Evolutionary conservation across 53 echinoderm and acorn worm species (phyloP), one percentile per base, ranked within the genome.

Genomic region (Luidia sarsii): DNA sequence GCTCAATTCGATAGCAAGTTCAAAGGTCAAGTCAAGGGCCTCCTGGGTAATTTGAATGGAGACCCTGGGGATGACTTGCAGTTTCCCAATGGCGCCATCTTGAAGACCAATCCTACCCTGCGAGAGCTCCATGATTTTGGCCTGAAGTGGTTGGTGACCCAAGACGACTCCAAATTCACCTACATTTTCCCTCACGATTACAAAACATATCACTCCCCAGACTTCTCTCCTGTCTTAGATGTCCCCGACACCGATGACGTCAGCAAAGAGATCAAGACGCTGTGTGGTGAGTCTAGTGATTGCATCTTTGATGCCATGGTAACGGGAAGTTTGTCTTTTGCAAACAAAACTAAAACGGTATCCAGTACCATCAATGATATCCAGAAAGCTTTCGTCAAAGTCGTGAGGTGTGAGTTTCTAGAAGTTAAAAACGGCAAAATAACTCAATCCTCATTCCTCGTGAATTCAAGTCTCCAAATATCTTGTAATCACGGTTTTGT

Each of bases 41-140:
- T 19, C 81, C 38, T 22, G 35, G 85, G 89, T 38, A 89, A 85
- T 29, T 68, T 85, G 6, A 89, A 89, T 51, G 89, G 68, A 39
- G 50, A 70, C 30, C 49, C 63, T 3, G 63, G 81, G 15, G 81
- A 87, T 21, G 87, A 87, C 30, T 71, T 87, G 25, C 52, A 54
- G 13, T 60, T 81, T 57, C 81, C 70, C 64, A 81, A 80, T 70
- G 80, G 81, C 0, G 45, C 80, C 8, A 16, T 57, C 19, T 11
- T 87, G 61, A 46, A 68, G 11, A 36, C 15, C 5, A 48, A 69
- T 11, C 57, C 71, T 18, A 33, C 69, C 8, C 48, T 87, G 35
- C 27, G 33, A 71, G 46, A 57, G 27, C 43, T 87, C 16, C 87
- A 87, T 38, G 41, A 43, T 3, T 87, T 70, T 43, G 87, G 87